A percentile compares a stretch with the other conserved stretches of the same genome.
Conservation (phyloP, 2,113 vertebrate species). For the Urocolius indicus region DNA sequence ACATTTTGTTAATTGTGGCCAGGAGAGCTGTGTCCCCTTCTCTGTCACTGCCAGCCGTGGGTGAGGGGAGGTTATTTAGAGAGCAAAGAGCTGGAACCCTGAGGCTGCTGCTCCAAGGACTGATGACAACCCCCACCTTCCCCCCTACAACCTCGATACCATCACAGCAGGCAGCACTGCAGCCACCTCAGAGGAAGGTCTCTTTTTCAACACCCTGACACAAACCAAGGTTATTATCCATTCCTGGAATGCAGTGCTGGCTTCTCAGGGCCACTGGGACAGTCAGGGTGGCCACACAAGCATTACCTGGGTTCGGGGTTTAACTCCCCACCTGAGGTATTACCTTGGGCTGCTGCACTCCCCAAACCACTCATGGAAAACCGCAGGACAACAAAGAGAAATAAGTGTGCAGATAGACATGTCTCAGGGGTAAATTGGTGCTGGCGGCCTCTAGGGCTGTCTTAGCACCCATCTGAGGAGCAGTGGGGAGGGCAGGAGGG, state of each 20-base stretch:
- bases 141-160: too few species aligned
- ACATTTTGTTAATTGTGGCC: accelerated
- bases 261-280: neutral
- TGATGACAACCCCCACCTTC: neutral
- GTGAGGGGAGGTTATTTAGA: neutral
- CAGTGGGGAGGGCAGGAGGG: neutral
- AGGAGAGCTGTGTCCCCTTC: accelerated
- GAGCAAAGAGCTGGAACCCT: neutral
- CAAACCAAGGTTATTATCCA: accelerated
- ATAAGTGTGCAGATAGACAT: neutral
- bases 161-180: accelerated
- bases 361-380: neutral
- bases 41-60: neutral
- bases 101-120: neutral
- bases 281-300: neutral
- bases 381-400: neutral
- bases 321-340: neutral
- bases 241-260: accelerated
- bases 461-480: neutral
- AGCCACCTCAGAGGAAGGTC: neutral
- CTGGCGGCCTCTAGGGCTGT: neutral
- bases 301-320: neutral
- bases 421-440: neutral
- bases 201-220: neutral
- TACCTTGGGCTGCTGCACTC: neutral